Conservation (phyloP, 2,888 invertebrate species). For the Balanococcus diminutus region DNA sequence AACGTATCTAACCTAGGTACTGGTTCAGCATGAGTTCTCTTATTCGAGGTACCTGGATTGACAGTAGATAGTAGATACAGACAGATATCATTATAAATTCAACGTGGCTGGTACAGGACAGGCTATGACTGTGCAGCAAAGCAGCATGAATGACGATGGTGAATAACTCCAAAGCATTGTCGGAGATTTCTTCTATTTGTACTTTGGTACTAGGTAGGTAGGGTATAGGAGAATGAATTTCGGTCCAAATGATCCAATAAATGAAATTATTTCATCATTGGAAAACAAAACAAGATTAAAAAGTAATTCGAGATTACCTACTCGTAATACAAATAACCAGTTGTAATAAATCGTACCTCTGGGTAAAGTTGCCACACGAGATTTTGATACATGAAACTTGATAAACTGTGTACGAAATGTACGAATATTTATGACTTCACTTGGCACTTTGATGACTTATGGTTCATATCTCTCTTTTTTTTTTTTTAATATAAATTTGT, state of each 20-base stretch:
- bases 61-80: not conserved
- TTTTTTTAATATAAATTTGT: too few species aligned
- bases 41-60: not conserved
- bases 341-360: not conserved
- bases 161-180: not conserved
- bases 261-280: not conserved
- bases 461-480: too few species aligned
- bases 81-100: too few species aligned
- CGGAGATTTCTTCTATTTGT: not conserved
- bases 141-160: not conserved
- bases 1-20: not conserved
- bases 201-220: too few species aligned
- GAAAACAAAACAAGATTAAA: not conserved
- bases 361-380: not conserved
- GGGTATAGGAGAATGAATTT: not conserved
- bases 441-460: too few species aligned
- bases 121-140: too few species aligned
- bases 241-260: not conserved
- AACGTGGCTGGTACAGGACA: not conserved
- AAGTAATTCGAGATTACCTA: not conserved
- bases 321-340: not conserved
- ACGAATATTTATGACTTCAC: too few species aligned
- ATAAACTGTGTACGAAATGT: too few species aligned
- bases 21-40: constrained; percentile 36
- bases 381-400: too few species aligned